Evolutionary conservation across 30 jellyfish, hydroid and myxozoan genomes (phyloP).

Genomic region (Morbakka virulenta): DNA sequence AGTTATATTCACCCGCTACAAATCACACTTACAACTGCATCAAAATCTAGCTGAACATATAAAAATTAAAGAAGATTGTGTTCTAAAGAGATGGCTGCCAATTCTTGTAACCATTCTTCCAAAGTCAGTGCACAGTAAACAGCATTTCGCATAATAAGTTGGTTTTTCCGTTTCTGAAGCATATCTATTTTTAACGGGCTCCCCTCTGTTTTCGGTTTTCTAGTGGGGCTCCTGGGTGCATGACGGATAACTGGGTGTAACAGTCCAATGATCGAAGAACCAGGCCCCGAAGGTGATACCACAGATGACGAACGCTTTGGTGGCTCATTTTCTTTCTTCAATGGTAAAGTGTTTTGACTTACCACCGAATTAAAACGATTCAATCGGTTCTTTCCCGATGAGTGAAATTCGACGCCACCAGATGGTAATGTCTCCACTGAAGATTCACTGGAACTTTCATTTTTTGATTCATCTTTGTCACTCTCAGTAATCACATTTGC

Average conservation of each 20-base stretch:
- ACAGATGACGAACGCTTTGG: not conserved
- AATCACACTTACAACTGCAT: not conserved
- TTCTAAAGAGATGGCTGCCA: conserved; percentile 93
- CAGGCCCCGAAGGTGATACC: not conserved
- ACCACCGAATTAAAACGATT: not conserved
- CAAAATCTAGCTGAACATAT: not conserved
- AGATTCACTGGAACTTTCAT: not conserved
- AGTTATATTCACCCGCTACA: too few species aligned
- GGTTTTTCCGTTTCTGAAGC: conserved; percentile 45
- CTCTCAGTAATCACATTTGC: not conserved
- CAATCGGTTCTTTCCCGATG: not conserved
- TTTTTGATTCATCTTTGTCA: not conserved
- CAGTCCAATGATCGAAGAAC: conserved; percentile 42
- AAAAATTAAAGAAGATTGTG: conserved; percentile 63
- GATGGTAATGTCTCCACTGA: not conserved
- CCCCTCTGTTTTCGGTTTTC: conserved; percentile 20
- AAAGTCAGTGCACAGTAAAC: conserved; percentile 79
- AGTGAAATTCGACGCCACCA: not conserved
- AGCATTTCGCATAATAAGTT: conserved; percentile 70
- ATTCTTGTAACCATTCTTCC: conserved; percentile 91
- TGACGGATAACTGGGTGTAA: conserved; percentile 89
- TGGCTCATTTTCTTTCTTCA: not conserved
- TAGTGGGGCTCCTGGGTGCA: conserved; percentile 41
- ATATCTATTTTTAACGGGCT: not conserved
- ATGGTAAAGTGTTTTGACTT: not conserved